Percentiles rank a stretch among this genome's conserved stretches.
Conservation (phyloP, 2,797 vertebrate genomes). For the Ceyx erithaca region DNA sequence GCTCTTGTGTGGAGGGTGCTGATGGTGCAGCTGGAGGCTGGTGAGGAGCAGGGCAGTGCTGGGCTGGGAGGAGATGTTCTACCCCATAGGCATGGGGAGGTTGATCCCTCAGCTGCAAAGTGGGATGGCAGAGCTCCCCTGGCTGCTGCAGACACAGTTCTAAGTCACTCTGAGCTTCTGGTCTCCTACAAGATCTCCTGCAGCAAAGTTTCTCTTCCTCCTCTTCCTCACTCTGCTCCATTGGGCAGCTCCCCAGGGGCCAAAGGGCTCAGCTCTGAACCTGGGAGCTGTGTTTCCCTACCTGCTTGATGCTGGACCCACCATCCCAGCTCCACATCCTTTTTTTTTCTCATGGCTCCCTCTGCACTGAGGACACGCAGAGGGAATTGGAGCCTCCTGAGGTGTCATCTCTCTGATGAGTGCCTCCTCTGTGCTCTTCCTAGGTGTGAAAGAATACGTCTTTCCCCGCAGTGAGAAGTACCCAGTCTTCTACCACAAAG, state of each 20-base stretch:
- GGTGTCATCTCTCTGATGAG: background rate
- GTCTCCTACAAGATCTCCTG: background rate
- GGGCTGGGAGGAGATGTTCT: background rate
- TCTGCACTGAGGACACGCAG: fast-evolving
- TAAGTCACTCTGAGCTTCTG: background rate
- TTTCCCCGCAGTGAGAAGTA: conserved; percentile 68
- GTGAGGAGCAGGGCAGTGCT: background rate
- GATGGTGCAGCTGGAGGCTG: background rate
- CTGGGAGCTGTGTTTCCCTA: background rate
- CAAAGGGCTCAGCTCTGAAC: background rate
- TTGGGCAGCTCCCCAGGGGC: background rate
- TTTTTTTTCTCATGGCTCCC: fast-evolving
- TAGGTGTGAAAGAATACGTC: conserved; percentile 59
- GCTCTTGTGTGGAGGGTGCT: background rate
- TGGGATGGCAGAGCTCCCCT: background rate
- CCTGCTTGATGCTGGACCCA: background rate
- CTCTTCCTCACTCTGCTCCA: background rate
- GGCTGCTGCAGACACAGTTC: background rate
- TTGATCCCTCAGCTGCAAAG: background rate
- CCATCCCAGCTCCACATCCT: background rate
- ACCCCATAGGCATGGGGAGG: fast-evolving
- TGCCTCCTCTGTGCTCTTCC: background rate
- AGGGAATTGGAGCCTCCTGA: background rate
- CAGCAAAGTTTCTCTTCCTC: background rate
- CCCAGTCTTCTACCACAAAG: conserved; percentile 73